A percentile compares a stretch with the other conserved stretches of the same genome.
Evolutionary conservation across 2,797 vertebrate species (phyloP).

Genomic region (Artibeus jamaicensis): DNA sequence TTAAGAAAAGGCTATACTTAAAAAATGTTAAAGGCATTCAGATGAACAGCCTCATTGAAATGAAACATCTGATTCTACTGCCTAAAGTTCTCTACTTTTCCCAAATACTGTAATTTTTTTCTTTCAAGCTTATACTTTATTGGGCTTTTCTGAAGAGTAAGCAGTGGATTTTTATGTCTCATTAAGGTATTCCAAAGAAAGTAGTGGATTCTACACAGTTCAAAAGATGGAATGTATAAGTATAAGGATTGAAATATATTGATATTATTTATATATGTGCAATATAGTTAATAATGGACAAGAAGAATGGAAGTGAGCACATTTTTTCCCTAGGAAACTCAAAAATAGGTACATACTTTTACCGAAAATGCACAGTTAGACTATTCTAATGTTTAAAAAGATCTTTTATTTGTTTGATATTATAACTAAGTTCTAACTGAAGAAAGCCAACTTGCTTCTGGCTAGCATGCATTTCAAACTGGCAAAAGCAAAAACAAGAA

Average conservation of each 20-base stretch:
- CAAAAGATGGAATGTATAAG: not conserved
- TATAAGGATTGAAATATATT: not conserved
- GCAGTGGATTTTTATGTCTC: not conserved
- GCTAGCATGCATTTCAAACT: not conserved
- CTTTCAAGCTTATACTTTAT: not conserved
- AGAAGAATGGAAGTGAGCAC: not conserved
- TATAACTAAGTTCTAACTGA: constrained; percentile 1
- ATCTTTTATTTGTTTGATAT: not conserved
- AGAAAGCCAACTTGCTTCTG: not conserved
- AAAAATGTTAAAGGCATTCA: not conserved
- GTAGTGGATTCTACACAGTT: not conserved
- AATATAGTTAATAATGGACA: not conserved
- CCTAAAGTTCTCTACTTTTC: not conserved
- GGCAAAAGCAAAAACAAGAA: not conserved
- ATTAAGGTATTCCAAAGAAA: not conserved
- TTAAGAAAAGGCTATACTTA: not conserved
- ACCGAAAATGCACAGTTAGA: not conserved
- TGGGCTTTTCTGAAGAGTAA: not conserved
- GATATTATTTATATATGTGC: not conserved
- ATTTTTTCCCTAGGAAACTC: not conserved
- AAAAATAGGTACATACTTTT: not conserved
- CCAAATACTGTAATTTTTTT: not conserved
- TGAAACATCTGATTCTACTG: not conserved
- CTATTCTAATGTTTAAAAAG: not conserved
- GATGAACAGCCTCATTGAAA: not conserved